phyloP scores from a whole-genome alignment of 2,797 vertebrate genomes.

The Gadopsis bispinosus region DNA sequence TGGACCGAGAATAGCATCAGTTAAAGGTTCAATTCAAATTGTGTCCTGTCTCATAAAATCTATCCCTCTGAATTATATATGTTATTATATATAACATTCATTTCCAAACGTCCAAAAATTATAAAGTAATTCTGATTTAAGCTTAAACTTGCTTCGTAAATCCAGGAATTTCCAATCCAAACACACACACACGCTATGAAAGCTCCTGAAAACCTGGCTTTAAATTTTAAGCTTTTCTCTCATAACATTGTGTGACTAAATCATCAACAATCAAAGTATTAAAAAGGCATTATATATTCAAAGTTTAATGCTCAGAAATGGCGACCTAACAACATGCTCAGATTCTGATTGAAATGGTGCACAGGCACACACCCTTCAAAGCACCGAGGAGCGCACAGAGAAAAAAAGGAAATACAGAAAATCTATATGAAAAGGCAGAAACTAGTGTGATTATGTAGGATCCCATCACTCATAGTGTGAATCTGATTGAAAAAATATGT shows the following conservation, averaged over 20 bases:
- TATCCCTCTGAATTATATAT: neutral
- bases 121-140: neutral
- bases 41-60: neutral
- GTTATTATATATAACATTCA: neutral
- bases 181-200: too few species aligned
- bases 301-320: neutral
- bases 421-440: neutral
- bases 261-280: neutral
- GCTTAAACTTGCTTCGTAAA: neutral
- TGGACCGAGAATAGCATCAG: conserved; percentile 3
- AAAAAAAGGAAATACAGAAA: neutral
- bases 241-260: neutral
- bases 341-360: neutral
- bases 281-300: neutral
- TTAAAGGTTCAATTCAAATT: neutral
- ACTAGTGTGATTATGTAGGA: neutral
- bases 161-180: neutral
- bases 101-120: neutral
- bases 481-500: neutral
- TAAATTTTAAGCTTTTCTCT: neutral
- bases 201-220: neutral
- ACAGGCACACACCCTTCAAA: neutral
- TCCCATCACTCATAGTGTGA: neutral
- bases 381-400: neutral
- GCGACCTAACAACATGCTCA: neutral